Base-by-base conservation (phyloP, 2,797 vertebrate species). In the Notolabrus celidotus region DNA sequence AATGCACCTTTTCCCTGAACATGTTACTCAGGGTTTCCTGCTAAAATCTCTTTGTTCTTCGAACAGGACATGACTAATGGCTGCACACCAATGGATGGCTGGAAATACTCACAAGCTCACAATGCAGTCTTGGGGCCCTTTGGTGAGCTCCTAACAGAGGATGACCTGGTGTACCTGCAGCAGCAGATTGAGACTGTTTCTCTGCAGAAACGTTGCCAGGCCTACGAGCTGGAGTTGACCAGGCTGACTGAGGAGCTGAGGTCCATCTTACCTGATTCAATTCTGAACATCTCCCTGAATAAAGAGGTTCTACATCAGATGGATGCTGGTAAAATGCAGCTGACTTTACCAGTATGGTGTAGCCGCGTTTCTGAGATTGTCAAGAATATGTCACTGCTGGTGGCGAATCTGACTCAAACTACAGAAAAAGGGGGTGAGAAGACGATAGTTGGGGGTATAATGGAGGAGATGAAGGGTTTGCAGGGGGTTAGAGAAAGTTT, bases 51-150 rank as follows among this genome's bases (percentile, higher is more conserved):
- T 49, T 23, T 10, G 6, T 45, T 14, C 17, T 42, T 69, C 33
- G 31, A 23, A 71, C 84, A 95, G 94, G 88, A 89, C 31, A 68
- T 78, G 5, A 68, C 10, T 3, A 43, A 52, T 0, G 80, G 86
- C 38, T 68, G 69, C 10, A 0, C 41, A 0, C 71, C 84, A 47
- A 61, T 81, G 27, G 93, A 93, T 0, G 83, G 92, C 59, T 98
- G 96, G 96, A 92, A 92, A 74, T 98, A 95, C 86, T 99, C 96
- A 0, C 90, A 93, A 64, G 61, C 90, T 2, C 95, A 95, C 76
- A 95, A 95, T 11, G 97, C 95, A 5, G 91, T 99, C 71, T 80
- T 98, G 86, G 97, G 98, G 6, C 97, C 97, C 2, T 99, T 96
- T 15, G 97, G 97, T 12, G 98, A 99, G 84, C 92, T 99, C 56